These are phyloP conservation scores for Mandrillus leucophaeus DNA, from an alignment of 2,113 vertebrate species.

Conservation along the genomic window DNA sequence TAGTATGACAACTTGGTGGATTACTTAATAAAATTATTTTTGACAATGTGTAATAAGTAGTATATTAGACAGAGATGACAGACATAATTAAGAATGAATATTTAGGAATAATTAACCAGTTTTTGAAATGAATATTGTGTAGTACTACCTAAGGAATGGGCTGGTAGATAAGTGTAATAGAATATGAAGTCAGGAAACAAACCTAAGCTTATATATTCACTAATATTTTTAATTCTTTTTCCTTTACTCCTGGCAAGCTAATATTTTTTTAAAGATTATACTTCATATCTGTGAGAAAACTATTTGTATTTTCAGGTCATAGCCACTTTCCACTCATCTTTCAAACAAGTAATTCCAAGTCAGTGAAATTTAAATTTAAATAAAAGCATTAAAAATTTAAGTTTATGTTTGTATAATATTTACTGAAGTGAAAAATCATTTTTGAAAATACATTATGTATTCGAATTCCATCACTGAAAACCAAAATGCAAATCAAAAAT, in stretches of 20 bases:
- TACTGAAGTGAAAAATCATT: not conserved
- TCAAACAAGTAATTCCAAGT: not conserved
- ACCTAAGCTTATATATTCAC: not conserved
- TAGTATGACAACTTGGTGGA: not conserved
- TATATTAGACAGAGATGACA: not conserved
- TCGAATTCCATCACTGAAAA: not conserved
- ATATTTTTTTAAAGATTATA: not conserved
- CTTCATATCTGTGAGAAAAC: not conserved
- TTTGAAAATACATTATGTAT: not conserved
- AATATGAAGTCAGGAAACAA: not conserved
- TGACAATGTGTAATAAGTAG: not conserved
- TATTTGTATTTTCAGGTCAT: not conserved
- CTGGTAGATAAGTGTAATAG: not conserved
- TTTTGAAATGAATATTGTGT: not conserved
- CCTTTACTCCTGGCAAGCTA: not conserved
- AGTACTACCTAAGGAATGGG: not conserved
- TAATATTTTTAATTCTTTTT: not conserved
- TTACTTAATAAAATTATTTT: slow-evolving; percentile 21
- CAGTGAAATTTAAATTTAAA: not conserved
- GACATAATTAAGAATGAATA: slow-evolving; percentile 19
- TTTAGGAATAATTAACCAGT: not conserved
- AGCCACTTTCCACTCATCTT: not conserved
- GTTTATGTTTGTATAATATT: not conserved
- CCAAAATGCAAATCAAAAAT: not conserved
- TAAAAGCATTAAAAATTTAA: not conserved